A percentile compares a stretch with the other conserved stretches of the same genome.
phyloP scores from a whole-genome alignment of 2,797 vertebrate genomes.

The Microchirus variegatus region DNA sequence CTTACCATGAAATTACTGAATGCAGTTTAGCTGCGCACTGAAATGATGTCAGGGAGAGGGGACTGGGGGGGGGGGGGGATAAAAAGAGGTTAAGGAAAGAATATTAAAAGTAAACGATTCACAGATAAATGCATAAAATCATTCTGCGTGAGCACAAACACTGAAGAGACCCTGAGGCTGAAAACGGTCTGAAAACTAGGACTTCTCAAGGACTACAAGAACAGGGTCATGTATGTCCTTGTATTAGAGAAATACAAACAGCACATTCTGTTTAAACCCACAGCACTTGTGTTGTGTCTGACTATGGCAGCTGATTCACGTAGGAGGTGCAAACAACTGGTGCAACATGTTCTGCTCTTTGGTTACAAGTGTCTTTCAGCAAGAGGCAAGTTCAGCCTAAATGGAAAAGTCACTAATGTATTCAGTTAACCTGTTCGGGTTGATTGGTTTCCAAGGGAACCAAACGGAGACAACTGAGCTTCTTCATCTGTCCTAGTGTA shows the following conservation, averaged over 20 bases:
- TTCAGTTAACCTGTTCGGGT: conserved; percentile 53
- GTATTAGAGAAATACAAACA: conserved; percentile 39
- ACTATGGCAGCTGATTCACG: conserved; percentile 36
- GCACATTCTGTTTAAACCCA: conserved; percentile 17
- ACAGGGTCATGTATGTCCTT: conserved; percentile 42
- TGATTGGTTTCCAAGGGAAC: conserved; percentile 73
- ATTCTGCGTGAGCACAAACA: neutral
- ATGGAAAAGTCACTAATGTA: conserved; percentile 51
- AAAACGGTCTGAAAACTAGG: conserved; percentile 33
- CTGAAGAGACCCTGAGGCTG: neutral
- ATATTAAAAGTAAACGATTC: conserved; percentile 12
- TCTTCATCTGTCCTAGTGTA: conserved; percentile 26
- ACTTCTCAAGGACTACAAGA: conserved; percentile 68
- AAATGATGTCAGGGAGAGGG: conserved; percentile 21
- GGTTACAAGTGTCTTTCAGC: conserved; percentile 57
- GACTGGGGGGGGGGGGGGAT: conserved; percentile 3
- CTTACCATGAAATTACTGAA: conserved; percentile 42
- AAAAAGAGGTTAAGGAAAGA: neutral
- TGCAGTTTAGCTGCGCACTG: conserved; percentile 16
- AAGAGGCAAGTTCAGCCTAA: conserved; percentile 45
- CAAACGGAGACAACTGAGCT: conserved; percentile 43
- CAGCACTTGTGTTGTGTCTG: conserved; percentile 16
- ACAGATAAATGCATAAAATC: neutral
- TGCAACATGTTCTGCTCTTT: conserved; percentile 29
- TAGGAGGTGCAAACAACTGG: conserved; percentile 38